Percentiles rank a stretch among this genome's conserved stretches.
Conservation (phyloP, 2,888 invertebrate species). For the Tortricodes alternella region DNA sequence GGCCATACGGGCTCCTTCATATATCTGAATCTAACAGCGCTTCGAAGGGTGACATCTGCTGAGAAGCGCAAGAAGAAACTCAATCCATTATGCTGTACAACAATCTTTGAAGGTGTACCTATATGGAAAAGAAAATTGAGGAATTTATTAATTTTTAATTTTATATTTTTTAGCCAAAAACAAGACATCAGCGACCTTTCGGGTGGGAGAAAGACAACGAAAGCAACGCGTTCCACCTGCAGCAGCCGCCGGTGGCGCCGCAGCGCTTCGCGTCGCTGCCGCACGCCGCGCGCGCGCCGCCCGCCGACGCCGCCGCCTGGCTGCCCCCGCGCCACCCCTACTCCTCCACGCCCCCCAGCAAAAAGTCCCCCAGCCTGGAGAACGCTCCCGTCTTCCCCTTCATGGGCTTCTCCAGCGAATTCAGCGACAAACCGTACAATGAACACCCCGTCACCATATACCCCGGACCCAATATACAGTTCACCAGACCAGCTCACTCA, state of each 20-base stretch:
- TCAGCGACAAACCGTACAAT: slow-evolving; percentile 80
- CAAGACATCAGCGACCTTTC: slow-evolving; percentile 88
- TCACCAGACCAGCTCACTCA: slow-evolving; percentile 63
- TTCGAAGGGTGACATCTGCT: no score
- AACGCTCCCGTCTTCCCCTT: slow-evolving; percentile 74
- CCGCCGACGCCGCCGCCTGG: slow-evolving; percentile 64
- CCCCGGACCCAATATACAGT: slow-evolving; percentile 80
- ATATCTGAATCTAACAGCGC: no score
- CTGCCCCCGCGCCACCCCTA: slow-evolving; percentile 64
- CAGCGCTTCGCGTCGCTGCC: slow-evolving; percentile 87
- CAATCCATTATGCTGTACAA: no score
- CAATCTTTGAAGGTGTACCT: no score
- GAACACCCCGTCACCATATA: slow-evolving; percentile 87
- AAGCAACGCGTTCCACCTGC: slow-evolving; percentile 65
- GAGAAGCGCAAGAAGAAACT: no score
- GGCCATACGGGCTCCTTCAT: no score
- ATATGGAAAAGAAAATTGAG: no score
- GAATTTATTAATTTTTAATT: background rate
- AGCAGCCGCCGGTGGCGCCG: slow-evolving; percentile 84
- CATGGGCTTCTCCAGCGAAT: slow-evolving; percentile 78
- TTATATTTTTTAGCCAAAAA: slow-evolving; percentile 85
- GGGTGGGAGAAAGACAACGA: slow-evolving; percentile 86
- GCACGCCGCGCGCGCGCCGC: slow-evolving; percentile 78
- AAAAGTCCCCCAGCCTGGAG: slow-evolving; percentile 72
- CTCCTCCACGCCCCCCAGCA: slow-evolving; percentile 47